phyloP scores from a whole-genome alignment of 2,113 vertebrate species.

The Microtus montanus region DNA sequence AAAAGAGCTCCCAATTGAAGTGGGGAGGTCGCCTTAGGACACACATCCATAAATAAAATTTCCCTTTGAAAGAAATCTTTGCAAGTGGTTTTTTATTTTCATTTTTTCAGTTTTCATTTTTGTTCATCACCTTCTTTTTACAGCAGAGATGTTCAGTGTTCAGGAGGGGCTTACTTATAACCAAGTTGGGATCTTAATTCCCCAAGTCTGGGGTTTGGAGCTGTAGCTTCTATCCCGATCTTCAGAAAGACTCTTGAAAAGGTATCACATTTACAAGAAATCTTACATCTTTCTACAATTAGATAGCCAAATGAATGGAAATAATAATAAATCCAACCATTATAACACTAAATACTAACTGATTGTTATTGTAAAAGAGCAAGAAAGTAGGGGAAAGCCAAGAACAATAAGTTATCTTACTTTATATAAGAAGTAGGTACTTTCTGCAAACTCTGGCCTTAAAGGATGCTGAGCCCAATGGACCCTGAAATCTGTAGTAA shows the following conservation, averaged over 20 bases:
- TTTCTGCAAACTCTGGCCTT: constrained; percentile 98
- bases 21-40: constrained; percentile 46
- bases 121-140: neutral
- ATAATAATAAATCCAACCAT: neutral
- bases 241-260: constrained; percentile 35
- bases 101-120: neutral
- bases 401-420: constrained; percentile 82
- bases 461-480: constrained; percentile 99
- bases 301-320: neutral
- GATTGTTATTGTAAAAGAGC: neutral
- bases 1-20: constrained; percentile 4
- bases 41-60: constrained; percentile 27
- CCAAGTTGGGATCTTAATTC: neutral
- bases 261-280: constrained; percentile 11
- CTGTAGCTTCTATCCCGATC: neutral
- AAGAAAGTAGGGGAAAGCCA: neutral
- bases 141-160: neutral
- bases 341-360: neutral
- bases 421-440: constrained; percentile 99
- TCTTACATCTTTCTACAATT: constrained; percentile 9
- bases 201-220: neutral
- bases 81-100: neutral
- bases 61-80: constrained; percentile 20
- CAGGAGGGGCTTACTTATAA: neutral
- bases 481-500: constrained; percentile 98